Conservation (phyloP, 2,888 invertebrate species). For the Folsomia manolachei region DNA sequence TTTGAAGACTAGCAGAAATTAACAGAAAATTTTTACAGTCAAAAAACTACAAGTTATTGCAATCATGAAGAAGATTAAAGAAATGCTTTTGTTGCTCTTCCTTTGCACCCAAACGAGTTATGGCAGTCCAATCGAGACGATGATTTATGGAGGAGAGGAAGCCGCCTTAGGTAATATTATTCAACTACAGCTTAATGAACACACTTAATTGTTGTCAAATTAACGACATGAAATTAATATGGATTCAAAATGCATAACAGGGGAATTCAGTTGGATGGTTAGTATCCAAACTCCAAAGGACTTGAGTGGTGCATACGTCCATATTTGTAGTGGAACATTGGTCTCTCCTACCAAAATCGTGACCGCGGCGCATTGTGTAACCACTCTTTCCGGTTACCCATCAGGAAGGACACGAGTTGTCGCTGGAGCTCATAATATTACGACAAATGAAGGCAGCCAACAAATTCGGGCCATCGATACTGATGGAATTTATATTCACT, state of each 20-base stretch:
- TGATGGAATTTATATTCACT: neutral
- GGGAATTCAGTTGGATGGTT: constrained; percentile 13
- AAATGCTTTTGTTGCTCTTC: too few species aligned
- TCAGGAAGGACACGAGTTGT: neutral
- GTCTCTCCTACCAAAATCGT: neutral
- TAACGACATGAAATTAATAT: too few species aligned
- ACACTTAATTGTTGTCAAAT: too few species aligned
- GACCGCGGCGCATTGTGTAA: neutral
- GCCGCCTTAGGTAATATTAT: constrained; percentile 3
- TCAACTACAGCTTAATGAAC: too few species aligned
- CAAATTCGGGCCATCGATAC: neutral
- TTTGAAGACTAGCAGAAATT: too few species aligned
- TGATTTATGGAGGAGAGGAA: constrained; percentile 7
- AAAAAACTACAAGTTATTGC: too few species aligned
- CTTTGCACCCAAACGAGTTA: neutral
- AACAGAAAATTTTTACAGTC: too few species aligned
- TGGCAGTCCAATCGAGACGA: neutral
- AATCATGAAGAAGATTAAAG: too few species aligned
- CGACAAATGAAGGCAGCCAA: neutral
- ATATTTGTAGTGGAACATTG: neutral
- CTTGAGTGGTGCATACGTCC: neutral
- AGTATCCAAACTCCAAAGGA: neutral
- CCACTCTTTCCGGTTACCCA: neutral
- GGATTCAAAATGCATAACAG: neutral
- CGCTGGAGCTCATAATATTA: constrained; percentile 5